phyloP scores from a whole-genome alignment of 2,113 vertebrate genomes.

The Pongo abelii region DNA sequence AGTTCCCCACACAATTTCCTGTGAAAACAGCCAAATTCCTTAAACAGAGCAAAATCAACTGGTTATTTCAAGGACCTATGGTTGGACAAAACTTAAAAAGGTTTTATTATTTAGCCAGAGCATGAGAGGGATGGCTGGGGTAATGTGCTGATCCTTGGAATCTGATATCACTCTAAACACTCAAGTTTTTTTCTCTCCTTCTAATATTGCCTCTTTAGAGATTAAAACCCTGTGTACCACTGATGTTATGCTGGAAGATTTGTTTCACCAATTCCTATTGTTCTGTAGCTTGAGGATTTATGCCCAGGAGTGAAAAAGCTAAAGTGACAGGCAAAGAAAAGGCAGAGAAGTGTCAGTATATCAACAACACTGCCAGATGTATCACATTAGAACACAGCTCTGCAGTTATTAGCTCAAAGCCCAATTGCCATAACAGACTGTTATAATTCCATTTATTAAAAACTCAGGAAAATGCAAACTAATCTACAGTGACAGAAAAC shows the following conservation, averaged over 20 bases:
- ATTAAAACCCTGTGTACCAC: neutral
- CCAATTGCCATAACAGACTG: neutral
- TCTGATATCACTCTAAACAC: neutral
- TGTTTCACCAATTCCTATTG: neutral
- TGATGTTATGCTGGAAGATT: neutral
- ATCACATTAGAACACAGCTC: neutral
- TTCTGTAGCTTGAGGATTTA: neutral
- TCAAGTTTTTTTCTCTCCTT: neutral
- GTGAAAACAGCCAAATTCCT: neutral
- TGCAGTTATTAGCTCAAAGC: neutral
- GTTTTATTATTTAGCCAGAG: conserved; percentile 15
- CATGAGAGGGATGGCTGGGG: neutral
- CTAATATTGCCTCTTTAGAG: neutral
- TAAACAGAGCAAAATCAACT: conserved; percentile 15
- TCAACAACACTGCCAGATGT: neutral
- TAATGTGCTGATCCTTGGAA: neutral
- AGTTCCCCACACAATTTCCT: neutral
- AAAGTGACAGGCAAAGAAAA: neutral
- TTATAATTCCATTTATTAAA: neutral
- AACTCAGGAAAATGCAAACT: conserved; percentile 25
- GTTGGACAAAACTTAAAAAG: neutral
- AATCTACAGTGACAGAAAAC: neutral
- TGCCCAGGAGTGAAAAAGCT: neutral
- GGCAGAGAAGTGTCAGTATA: neutral
- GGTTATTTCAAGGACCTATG: neutral